Conservation (phyloP, 2,888 invertebrate species). For the Clistopyga incitator region DNA sequence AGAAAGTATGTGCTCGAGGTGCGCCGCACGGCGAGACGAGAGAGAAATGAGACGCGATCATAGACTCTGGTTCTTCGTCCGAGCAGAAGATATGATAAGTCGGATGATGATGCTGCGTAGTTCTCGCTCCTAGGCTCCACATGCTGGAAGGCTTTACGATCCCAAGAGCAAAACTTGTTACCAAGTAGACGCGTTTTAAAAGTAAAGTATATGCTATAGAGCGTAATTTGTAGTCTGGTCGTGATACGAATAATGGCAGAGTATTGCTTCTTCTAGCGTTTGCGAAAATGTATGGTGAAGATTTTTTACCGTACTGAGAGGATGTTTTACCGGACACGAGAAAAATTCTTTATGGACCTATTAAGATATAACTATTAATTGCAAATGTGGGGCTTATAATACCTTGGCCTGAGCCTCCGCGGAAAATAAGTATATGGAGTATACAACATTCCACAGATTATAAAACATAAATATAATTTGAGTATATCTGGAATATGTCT, state of each 20-base stretch:
- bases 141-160: conserved; percentile 52
- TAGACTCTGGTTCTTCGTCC: conserved; percentile 58
- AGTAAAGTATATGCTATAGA: conserved; percentile 35
- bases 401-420: too few relatives aligned
- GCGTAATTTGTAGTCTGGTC: neutral
- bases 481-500: too few relatives aligned
- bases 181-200: conserved; percentile 39
- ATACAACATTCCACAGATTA: too few relatives aligned
- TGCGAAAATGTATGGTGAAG: neutral
- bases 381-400: too few relatives aligned
- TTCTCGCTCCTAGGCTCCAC: conserved; percentile 15
- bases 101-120: conserved; percentile 53
- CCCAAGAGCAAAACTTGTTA: conserved; percentile 54
- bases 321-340: neutral
- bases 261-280: neutral
- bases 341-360: neutral
- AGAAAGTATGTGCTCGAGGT: conserved; percentile 47
- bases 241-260: conserved; percentile 5
- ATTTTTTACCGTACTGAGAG: neutral
- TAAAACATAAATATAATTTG: too few relatives aligned
- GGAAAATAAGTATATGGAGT: too few relatives aligned
- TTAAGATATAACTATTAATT: neutral
- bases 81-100: conserved; percentile 55
- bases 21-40: conserved; percentile 24
- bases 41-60: conserved; percentile 48